A percentile compares a stretch with the other conserved stretches of the same genome.
These are phyloP conservation scores for Petrocephalus microphthalmus DNA, from an alignment of 2,113 vertebrate species.

Conservation along the genomic window DNA sequence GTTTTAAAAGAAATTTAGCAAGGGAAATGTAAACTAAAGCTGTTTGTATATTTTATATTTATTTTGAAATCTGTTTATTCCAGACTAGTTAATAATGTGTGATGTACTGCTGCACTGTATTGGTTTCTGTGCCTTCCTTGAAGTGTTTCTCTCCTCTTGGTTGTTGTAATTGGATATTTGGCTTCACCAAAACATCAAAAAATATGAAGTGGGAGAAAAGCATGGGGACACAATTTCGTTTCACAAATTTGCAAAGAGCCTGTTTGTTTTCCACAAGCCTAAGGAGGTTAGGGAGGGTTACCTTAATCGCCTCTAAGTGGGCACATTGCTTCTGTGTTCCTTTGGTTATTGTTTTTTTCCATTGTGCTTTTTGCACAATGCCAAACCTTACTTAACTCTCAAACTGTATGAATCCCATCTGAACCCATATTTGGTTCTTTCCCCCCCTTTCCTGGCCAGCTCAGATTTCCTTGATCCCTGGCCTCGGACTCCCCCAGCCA, in stretches of 20 bases:
- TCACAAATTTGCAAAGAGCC: background rate
- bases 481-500: background rate
- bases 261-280: background rate
- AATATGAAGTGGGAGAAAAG: background rate
- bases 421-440: background rate
- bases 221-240: background rate
- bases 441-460: background rate
- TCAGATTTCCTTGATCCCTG: background rate
- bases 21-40: background rate
- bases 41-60: background rate
- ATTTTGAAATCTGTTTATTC: background rate
- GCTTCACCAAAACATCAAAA: background rate
- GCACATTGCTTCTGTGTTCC: background rate
- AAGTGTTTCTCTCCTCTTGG: background rate
- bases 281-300: background rate
- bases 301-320: background rate
- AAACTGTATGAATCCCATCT: background rate
- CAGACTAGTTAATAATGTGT: background rate
- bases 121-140: background rate
- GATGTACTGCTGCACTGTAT: background rate
- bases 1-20: background rate
- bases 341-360: background rate
- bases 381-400: background rate
- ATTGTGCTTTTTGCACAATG: background rate
- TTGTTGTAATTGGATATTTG: background rate